A percentile compares a stretch with the other conserved stretches of the same genome.
These are phyloP conservation scores for Zenarchopterus dispar DNA, from an alignment of 2,797 vertebrate species.

Conservation along the genomic window DNA sequence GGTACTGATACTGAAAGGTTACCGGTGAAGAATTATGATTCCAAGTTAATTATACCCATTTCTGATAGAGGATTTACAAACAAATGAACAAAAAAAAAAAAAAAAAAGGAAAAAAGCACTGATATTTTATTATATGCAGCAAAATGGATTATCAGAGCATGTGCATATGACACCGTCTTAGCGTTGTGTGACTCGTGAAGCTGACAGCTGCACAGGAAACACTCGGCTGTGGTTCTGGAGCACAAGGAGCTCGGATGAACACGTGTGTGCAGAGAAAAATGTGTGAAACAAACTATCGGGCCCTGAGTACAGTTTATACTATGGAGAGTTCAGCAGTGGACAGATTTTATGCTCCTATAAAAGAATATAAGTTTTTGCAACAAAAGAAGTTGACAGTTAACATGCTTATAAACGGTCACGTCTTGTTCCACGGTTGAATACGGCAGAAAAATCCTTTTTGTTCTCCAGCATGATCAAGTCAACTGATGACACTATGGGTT, in stretches of 20 bases:
- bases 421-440: too few species aligned
- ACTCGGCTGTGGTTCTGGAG: constrained; percentile 56
- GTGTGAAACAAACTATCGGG: constrained; percentile 41
- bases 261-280: constrained; percentile 16
- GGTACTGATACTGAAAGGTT: background rate
- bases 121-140: background rate
- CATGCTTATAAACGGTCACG: background rate
- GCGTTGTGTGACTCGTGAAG: constrained; percentile 34
- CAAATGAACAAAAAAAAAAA: too few species aligned
- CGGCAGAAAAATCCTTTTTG: too few species aligned
- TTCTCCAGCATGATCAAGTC: too few species aligned
- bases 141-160: constrained; percentile 5
- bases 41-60: background rate
- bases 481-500: too few species aligned
- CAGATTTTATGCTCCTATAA: constrained; percentile 1
- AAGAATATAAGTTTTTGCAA: background rate
- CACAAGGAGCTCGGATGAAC: constrained; percentile 26
- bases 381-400: background rate
- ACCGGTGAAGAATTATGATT: background rate
- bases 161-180: constrained; percentile 29
- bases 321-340: background rate
- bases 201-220: constrained; percentile 70
- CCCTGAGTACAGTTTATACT: constrained; percentile 16
- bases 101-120: too few species aligned
- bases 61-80: background rate